A percentile compares a stretch with the other conserved stretches of the same genome.
phyloP scores from a whole-genome alignment of 2,888 invertebrate genomes.

The Cheilosia impressa region DNA sequence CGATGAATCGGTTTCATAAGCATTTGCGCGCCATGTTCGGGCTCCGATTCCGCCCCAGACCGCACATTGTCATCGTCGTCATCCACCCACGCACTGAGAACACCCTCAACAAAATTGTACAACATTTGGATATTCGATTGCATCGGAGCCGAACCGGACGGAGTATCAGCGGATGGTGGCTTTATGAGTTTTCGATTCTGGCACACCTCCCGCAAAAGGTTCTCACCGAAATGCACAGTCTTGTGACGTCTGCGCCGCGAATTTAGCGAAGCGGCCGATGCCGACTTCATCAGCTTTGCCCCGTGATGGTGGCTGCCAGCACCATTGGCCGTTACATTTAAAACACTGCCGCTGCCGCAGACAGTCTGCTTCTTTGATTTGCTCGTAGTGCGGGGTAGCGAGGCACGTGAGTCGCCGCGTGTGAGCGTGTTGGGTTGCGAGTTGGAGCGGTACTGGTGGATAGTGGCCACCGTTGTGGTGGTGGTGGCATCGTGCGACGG shows the following conservation, averaged over 20 bases:
- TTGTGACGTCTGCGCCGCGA: slow-evolving; percentile 89
- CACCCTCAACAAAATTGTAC: slow-evolving; percentile 92
- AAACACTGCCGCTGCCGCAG: slow-evolving; percentile 75
- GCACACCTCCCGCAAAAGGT: slow-evolving; percentile 89
- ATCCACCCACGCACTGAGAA: slow-evolving; percentile 91
- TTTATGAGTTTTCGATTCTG: slow-evolving; percentile 87
- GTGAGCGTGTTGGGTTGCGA: slow-evolving; percentile 83
- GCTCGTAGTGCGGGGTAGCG: slow-evolving; percentile 76
- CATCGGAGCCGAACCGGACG: slow-evolving; percentile 84
- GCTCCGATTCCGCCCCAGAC: slow-evolving; percentile 90
- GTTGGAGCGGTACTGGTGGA: slow-evolving; percentile 81
- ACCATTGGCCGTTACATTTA: slow-evolving; percentile 76
- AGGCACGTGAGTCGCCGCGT: slow-evolving; percentile 82
- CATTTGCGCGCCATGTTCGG: slow-evolving; percentile 86
- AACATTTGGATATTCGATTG: slow-evolving; percentile 92
- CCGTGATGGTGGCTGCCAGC: slow-evolving; percentile 74
- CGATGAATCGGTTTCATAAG: slow-evolving; percentile 83
- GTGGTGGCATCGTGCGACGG: slow-evolving; percentile 60
- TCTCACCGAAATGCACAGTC: slow-evolving; percentile 91
- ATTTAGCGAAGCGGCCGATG: slow-evolving; percentile 87
- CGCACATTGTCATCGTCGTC: slow-evolving; percentile 87
- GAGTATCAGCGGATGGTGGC: slow-evolving; percentile 81
- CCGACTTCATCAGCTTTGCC: slow-evolving; percentile 84
- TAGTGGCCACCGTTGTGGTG: slow-evolving; percentile 66
- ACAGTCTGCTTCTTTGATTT: slow-evolving; percentile 74